Percentiles rank a stretch among this genome's conserved stretches.
Evolutionary conservation across 30 jellyfish, hydroid and myxozoan genomes (phyloP).

Genomic region (Turritopsis dohrnii): DNA sequence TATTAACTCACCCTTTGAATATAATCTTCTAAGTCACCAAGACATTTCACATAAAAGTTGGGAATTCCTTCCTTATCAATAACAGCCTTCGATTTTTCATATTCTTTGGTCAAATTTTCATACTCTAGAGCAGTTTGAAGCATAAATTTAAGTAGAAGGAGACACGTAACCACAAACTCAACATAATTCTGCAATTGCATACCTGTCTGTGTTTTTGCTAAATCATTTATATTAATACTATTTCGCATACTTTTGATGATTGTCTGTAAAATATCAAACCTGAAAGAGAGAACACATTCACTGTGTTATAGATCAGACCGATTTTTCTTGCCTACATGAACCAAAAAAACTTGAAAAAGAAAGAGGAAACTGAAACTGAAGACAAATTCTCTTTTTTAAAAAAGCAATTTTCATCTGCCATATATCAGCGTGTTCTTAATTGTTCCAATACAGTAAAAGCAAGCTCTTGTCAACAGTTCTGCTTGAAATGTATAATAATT

Average conservation of each 20-base stretch:
- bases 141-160: too few species aligned
- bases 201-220: constrained; percentile 89
- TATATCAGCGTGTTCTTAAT: too few species aligned
- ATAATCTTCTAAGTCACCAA: constrained; percentile 85
- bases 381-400: too few species aligned
- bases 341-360: too few species aligned
- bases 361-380: too few species aligned
- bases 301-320: too few species aligned
- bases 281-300: constrained; percentile 4
- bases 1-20: constrained; percentile 55
- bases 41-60: constrained; percentile 58
- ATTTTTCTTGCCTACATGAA: too few species aligned
- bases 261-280: constrained; percentile 77
- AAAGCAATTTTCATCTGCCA: too few species aligned
- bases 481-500: too few species aligned
- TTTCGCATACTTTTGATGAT: constrained; percentile 67
- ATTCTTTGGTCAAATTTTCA: constrained; percentile 77
- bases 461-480: too few species aligned
- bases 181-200: not conserved
- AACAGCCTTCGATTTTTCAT: constrained; percentile 71
- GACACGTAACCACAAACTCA: not conserved
- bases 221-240: constrained; percentile 89
- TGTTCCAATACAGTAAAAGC: too few species aligned
- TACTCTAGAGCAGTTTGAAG: constrained; percentile 62
- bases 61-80: constrained; percentile 91